These are phyloP conservation scores for Tinea semifulvella DNA, from an alignment of 2,888 invertebrate species.

Conservation along the genomic window DNA sequence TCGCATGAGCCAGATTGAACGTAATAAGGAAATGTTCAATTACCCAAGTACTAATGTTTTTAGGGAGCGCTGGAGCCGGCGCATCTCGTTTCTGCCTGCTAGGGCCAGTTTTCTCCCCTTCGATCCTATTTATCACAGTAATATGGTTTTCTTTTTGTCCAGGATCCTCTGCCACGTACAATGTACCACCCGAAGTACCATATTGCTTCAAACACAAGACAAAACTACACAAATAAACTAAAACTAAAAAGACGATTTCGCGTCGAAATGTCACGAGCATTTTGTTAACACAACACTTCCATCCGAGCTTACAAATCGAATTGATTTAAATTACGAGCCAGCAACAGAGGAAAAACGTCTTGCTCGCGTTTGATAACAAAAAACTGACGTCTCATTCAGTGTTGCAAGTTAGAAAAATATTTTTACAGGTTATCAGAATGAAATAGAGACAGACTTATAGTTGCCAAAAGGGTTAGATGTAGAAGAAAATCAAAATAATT, in stretches of 20 bases:
- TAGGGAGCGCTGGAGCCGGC: constrained; percentile 33
- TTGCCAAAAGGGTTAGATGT: no score
- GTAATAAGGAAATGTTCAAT: constrained; percentile 40
- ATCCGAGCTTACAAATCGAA: not conserved
- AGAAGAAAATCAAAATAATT: no score
- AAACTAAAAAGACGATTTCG: constrained; percentile 35
- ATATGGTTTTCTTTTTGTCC: constrained; percentile 16
- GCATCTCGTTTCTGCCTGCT: constrained; percentile 52
- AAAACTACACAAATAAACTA: constrained; percentile 38
- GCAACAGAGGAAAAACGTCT: not conserved
- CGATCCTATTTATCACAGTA: constrained; percentile 9
- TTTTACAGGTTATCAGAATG: no score
- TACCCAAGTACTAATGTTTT: constrained; percentile 62
- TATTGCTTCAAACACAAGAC: constrained; percentile 34
- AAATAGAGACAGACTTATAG: no score
- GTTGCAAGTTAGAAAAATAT: not conserved
- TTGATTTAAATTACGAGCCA: not conserved
- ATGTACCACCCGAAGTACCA: constrained; percentile 35
- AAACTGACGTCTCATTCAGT: not conserved
- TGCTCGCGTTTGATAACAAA: constrained; percentile 3
- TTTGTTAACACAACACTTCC: constrained; percentile 49
- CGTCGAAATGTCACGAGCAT: constrained; percentile 49
- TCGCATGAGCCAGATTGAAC: constrained; percentile 21
- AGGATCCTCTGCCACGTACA: constrained; percentile 45
- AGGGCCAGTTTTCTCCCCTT: not conserved